Base-by-base conservation (phyloP, 2,797 vertebrate species). In the Vipera latastei region DNA sequence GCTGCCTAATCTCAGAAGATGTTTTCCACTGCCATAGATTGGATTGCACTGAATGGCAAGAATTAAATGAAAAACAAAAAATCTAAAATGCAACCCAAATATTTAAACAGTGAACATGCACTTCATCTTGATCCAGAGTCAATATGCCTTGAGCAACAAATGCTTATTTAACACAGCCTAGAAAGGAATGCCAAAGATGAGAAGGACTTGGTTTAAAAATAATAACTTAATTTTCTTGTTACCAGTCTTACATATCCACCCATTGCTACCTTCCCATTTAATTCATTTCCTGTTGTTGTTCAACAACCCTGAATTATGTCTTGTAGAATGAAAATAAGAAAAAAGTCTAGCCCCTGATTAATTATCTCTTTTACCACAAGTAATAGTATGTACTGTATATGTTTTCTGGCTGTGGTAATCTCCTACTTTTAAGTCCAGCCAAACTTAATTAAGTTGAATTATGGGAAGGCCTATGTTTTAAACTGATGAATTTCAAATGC, bases 1-100 rank as follows among this genome's bases (percentile, higher is more conserved):
- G 13, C 91, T 86, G 60, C 48, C 88, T n/a, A 32, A 32, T 78
- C 60, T 69, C 90, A 60, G 51, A 53, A n/a, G 14, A 8, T 65
- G 13, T 56, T 90, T 92, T 91, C 65, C 69, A 85, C 56, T 57
- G 53, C n/a, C 86, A 60, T 94, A 1, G 28, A 93, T 92, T 89
- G 61, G 53, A 63, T 89, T 94, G 57, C 86, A 86, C 55, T 56
- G 51, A 93, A 89, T 38, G 93, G n/a, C 91, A 28, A 20, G 48
- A 93, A 90, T 95, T 93, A 92, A 93, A 92, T 91, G 73, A 91
- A 91, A 91, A 92, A 59, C 20, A 93, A 92, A 63, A 73, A 44
- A 28, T 85, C 48, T 91, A 89, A 87, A 85, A 90, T 1, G 0
- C 65, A 93, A 87, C 26, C 78, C 38, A 95, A 93, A 83, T 16